Evolutionary conservation across 1,140 invertebrate genomes (phyloP).

Genomic region (Drosophila hydei): DNA sequence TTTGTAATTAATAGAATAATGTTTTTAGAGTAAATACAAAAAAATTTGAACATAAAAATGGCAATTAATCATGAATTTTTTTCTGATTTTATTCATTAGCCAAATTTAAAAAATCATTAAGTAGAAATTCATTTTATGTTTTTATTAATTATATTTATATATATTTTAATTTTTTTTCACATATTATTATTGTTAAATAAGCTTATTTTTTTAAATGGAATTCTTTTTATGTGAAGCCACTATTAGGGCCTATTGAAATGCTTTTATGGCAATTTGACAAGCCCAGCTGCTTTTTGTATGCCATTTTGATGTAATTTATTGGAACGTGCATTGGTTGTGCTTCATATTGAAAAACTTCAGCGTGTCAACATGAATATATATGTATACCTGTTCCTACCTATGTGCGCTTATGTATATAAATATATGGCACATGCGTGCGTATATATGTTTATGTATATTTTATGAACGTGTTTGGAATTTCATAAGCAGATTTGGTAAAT

Average conservation of each 20-base stretch:
- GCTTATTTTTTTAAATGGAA: no score
- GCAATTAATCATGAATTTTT: no score
- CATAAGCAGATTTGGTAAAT: conserved; percentile 30
- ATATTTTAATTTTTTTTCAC: no score
- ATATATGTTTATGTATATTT: conserved; percentile 37
- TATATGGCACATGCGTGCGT: conserved; percentile 16
- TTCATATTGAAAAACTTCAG: conserved; percentile 41
- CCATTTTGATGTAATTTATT: conserved; percentile 67
- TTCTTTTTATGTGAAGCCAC: not conserved
- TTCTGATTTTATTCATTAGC: no score
- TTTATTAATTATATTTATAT: no score
- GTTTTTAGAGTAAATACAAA: no score
- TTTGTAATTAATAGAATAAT: no score
- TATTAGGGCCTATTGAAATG: conserved; percentile 6
- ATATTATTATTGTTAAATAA: not conserved
- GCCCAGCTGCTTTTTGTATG: conserved; percentile 15
- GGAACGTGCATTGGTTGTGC: conserved; percentile 58
- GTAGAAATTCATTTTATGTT: no score
- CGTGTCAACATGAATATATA: conserved; percentile 49
- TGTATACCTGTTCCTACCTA: conserved; percentile 20
- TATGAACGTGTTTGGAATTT: conserved; percentile 67
- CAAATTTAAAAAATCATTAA: no score
- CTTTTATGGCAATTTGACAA: conserved; percentile 3
- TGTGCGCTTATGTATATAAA: not conserved
- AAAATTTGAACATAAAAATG: no score